Conservation (phyloP, 92 coral and sea anemone species). For the Galaxea fascicularis region DNA sequence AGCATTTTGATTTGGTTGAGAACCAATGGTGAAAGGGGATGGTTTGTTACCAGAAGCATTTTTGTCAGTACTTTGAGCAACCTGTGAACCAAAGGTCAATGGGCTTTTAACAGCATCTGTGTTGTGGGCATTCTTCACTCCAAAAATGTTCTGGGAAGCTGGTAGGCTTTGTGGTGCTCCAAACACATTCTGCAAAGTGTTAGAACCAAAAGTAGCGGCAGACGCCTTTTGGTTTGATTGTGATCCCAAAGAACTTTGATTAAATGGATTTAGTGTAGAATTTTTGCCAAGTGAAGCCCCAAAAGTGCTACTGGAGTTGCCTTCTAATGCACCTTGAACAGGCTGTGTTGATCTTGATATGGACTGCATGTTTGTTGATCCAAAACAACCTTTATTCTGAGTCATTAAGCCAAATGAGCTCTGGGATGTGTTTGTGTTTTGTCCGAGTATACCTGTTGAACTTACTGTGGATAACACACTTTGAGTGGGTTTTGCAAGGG, state of each 20-base stretch:
- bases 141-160: slow-evolving; percentile 40
- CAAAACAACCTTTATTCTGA: slow-evolving; percentile 33
- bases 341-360: background rate
- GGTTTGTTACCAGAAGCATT: background rate
- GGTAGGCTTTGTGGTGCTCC: slow-evolving; percentile 39
- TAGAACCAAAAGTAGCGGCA: slow-evolving; percentile 24
- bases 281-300: background rate
- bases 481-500: slow-evolving; percentile 15
- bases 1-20: slow-evolving; percentile 15
- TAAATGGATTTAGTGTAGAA: slow-evolving; percentile 22
- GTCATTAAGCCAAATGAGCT: slow-evolving; percentile 11
- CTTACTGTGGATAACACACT: background rate
- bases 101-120: slow-evolving; percentile 29
- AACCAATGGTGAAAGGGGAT: slow-evolving; percentile 17
- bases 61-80: background rate
- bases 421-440: slow-evolving; percentile 19
- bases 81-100: slow-evolving; percentile 15
- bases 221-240: slow-evolving; percentile 29
- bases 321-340: background rate
- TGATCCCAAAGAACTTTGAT: slow-evolving; percentile 10
- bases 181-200: slow-evolving; percentile 35
- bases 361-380: slow-evolving; percentile 34
- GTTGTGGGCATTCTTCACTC: slow-evolving; percentile 19
- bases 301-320: background rate
- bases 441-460: slow-evolving; percentile 22